These are phyloP conservation scores for Antrozous pallidus DNA, from an alignment of 2,797 vertebrate genomes.

Conservation along the genomic window DNA sequence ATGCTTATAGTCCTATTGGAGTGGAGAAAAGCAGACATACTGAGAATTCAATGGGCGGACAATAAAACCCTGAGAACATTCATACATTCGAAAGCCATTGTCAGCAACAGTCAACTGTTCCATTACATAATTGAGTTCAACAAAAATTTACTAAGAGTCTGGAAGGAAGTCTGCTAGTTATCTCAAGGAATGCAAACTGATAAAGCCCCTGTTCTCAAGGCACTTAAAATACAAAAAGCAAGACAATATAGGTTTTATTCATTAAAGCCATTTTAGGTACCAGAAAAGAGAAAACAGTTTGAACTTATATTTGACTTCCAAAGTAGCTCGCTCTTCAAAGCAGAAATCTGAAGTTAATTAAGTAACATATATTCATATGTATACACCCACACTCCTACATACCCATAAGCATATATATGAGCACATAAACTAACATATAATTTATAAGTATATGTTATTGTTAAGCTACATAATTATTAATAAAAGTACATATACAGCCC, in stretches of 20 bases:
- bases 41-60: slow-evolving; percentile 10
- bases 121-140: slow-evolving; percentile 42
- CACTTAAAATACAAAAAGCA: slow-evolving; percentile 28
- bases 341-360: not conserved
- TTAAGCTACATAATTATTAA: not conserved
- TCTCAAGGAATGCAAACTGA: not conserved
- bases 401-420: not conserved
- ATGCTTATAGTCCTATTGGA: slow-evolving; percentile 23
- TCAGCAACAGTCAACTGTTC: slow-evolving; percentile 31
- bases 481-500: not conserved
- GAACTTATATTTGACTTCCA: slow-evolving; percentile 10
- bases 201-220: not conserved
- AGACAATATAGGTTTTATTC: not conserved
- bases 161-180: not conserved
- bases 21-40: not conserved
- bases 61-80: not conserved
- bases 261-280: not conserved
- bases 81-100: slow-evolving; percentile 29
- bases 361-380: not conserved
- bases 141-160: slow-evolving; percentile 22
- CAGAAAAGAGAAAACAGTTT: not conserved
- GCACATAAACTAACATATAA: not conserved
- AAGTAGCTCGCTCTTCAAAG: not conserved
- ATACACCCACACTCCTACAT: no score
- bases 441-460: not conserved